A percentile compares a stretch with the other conserved stretches of the same genome.
Conservation (phyloP, 2,888 invertebrate genomes). For the Agrotis puta region DNA sequence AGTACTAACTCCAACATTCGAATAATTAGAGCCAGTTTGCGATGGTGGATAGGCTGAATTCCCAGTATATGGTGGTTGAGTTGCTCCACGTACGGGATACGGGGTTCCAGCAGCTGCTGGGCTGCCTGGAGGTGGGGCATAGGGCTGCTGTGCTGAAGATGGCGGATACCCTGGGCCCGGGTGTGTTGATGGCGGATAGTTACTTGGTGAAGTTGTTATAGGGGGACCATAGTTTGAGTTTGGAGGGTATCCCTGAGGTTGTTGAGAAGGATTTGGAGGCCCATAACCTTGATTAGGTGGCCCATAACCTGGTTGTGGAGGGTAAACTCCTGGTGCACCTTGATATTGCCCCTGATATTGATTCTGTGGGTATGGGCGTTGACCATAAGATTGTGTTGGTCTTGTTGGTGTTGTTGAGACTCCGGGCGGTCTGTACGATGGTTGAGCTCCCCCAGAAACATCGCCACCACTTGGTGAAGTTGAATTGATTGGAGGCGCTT, state of each 20-base stretch:
- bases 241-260: constrained; percentile 93
- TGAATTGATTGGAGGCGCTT: constrained; percentile 82
- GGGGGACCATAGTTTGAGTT: constrained; percentile 92
- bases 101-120: constrained; percentile 85
- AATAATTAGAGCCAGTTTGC: constrained; percentile 84
- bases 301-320: constrained; percentile 93
- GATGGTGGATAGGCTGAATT: constrained; percentile 87
- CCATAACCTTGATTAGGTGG: constrained; percentile 93
- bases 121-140: constrained; percentile 88
- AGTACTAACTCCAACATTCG: constrained; percentile 87
- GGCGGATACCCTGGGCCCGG: constrained; percentile 87
- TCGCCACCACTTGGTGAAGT: constrained; percentile 82
- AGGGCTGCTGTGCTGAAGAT: constrained; percentile 86
- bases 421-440: constrained; percentile 88
- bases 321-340: constrained; percentile 91
- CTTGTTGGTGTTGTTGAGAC: constrained; percentile 90
- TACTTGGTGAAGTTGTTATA: constrained; percentile 90
- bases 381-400: constrained; percentile 93
- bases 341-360: constrained; percentile 92
- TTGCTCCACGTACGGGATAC: constrained; percentile 84
- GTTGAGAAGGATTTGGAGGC: constrained; percentile 91
- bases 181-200: constrained; percentile 90
- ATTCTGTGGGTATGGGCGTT: constrained; percentile 93
- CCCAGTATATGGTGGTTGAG: constrained; percentile 87
- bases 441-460: constrained; percentile 84